Percentiles rank a stretch among this genome's conserved stretches.
Conservation (phyloP, 2,797 vertebrate genomes). For the Chelon labrosus region DNA sequence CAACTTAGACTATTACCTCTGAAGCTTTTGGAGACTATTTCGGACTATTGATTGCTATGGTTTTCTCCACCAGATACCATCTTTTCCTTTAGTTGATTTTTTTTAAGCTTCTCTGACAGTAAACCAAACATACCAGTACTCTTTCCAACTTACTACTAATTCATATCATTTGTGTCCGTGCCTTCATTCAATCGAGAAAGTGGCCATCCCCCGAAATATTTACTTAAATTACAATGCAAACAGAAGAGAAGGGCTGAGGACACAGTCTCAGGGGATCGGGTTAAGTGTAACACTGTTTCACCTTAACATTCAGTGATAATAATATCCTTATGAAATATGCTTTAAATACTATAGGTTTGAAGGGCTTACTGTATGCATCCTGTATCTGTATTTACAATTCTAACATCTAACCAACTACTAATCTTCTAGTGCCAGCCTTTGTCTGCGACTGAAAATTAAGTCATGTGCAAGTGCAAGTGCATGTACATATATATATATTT, state of each 20-base stretch:
- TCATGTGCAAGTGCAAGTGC: too few species aligned
- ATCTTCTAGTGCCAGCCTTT: not conserved
- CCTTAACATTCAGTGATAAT: slow-evolving; percentile 17
- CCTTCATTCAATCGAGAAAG: slow-evolving; percentile 8
- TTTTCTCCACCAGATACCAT: not conserved
- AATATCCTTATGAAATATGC: slow-evolving; percentile 22
- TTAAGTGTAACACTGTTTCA: slow-evolving; percentile 54
- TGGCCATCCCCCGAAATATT: not conserved
- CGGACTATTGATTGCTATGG: too few species aligned
- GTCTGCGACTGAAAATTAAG: slow-evolving; percentile 27
- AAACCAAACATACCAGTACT: not conserved
- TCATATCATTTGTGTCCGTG: not conserved
- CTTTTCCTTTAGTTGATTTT: not conserved
- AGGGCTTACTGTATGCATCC: not conserved
- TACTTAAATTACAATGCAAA: not conserved
- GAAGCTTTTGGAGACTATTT: not conserved
- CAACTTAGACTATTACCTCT: not conserved
- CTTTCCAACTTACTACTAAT: not conserved
- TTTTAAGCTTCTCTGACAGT: not conserved
- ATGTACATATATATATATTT: slow-evolving; percentile 4
- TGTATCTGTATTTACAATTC: slow-evolving; percentile 18
- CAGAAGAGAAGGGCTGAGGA: not conserved
- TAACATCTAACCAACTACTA: slow-evolving; percentile 13
- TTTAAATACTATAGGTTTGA: slow-evolving; percentile 6
- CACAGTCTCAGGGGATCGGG: not conserved